phyloP scores from a whole-genome alignment of 2,113 vertebrate genomes.

The Scytalopus superciliaris region DNA sequence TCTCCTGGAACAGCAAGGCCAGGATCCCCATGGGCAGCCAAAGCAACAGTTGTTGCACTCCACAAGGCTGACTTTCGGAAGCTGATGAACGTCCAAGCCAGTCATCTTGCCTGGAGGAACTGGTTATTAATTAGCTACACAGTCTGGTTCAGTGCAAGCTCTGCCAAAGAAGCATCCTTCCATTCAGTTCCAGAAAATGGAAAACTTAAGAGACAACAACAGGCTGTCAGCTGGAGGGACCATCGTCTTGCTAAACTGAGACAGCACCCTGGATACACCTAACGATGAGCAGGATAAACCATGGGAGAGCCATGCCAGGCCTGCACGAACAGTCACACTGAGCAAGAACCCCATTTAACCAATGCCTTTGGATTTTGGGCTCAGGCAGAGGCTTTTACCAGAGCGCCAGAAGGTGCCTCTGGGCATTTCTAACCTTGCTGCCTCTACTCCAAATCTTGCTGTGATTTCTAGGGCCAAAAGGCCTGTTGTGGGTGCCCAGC shows the following conservation, averaged over 20 bases:
- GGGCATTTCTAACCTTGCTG: not conserved
- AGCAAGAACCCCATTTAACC: not conserved
- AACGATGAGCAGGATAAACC: not conserved
- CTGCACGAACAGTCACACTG: not conserved
- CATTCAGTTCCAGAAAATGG: not conserved
- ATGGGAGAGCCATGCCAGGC: not conserved
- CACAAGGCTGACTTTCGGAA: not conserved
- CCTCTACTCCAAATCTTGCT: not conserved
- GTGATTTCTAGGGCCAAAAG: not conserved
- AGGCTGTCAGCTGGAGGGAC: not conserved
- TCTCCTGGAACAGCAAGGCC: not conserved
- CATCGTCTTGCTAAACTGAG: not conserved
- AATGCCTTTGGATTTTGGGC: accelerated
- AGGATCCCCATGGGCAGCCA: not conserved
- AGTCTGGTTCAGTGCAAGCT: not conserved
- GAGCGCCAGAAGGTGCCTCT: not conserved
- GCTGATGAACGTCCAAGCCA: not conserved
- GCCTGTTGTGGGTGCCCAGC: not conserved
- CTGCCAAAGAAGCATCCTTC: not conserved
- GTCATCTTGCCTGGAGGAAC: not conserved
- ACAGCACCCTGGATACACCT: not conserved
- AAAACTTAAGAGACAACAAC: not conserved
- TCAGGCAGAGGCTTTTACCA: not conserved
- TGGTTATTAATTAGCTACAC: constrained; percentile 1
- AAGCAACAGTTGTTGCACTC: not conserved